phyloP scores from a whole-genome alignment of 2,888 invertebrate species.

The Tetragnatha montana region DNA sequence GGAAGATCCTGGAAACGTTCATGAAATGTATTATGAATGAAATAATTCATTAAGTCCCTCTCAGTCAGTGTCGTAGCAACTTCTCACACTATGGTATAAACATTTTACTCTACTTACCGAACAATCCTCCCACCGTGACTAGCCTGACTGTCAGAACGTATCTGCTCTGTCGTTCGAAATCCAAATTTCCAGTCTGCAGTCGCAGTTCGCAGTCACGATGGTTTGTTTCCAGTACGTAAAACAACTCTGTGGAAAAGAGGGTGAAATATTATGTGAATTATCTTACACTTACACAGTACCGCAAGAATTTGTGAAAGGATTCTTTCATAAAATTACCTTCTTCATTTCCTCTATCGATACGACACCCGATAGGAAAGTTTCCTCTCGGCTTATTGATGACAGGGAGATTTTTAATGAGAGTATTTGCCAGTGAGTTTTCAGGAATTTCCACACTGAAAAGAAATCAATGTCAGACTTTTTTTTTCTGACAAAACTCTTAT shows the following conservation, averaged over 20 bases:
- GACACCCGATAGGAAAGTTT: slow-evolving; percentile 85
- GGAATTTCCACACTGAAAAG: slow-evolving; percentile 82
- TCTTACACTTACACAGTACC: neutral
- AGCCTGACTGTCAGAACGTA: slow-evolving; percentile 85
- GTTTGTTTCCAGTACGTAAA: slow-evolving; percentile 84
- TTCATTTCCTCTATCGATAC: slow-evolving; percentile 86
- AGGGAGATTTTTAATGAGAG: slow-evolving; percentile 83
- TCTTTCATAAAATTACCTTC: slow-evolving; percentile 78
- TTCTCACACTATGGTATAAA: no score
- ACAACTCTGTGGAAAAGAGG: slow-evolving; percentile 79
- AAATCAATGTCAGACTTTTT: neutral
- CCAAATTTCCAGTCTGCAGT: slow-evolving; percentile 81
- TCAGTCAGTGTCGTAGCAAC: no score
- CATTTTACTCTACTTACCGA: slow-evolving; percentile 75
- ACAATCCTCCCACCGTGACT: slow-evolving; percentile 86
- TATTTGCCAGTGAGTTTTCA: slow-evolving; percentile 84
- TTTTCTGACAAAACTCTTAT: no score
- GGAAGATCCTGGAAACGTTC: slow-evolving; percentile 70
- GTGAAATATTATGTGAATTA: neutral
- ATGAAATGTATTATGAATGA: neutral
- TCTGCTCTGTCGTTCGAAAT: slow-evolving; percentile 85
- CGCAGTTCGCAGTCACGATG: slow-evolving; percentile 89
- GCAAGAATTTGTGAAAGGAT: neutral
- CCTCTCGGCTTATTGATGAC: slow-evolving; percentile 85
- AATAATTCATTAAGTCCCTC: neutral